Percentiles rank a stretch among this genome's conserved stretches.
These are phyloP conservation scores for Polyommatus icarus DNA, from an alignment of 2,888 invertebrate genomes.

Conservation along the genomic window DNA sequence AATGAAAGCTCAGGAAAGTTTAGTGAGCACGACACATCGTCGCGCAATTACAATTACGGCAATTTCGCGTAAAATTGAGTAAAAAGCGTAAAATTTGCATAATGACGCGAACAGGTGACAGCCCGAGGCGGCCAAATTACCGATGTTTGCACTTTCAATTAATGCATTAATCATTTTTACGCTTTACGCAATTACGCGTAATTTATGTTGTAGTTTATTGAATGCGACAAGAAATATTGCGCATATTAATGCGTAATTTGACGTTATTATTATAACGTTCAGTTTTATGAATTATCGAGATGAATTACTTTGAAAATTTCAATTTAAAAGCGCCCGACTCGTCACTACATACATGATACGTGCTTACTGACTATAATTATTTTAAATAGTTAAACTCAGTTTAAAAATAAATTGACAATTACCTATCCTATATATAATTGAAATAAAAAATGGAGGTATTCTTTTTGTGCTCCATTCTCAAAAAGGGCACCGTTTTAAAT, in stretches of 20 bases:
- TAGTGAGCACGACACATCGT: slow-evolving; percentile 15
- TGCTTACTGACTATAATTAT: not conserved
- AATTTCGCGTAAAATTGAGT: slow-evolving; percentile 54
- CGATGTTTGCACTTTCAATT: slow-evolving; percentile 44
- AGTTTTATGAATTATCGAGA: slow-evolving; percentile 16
- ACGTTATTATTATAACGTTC: slow-evolving; percentile 15
- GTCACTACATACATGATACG: not conserved
- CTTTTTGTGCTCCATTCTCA: not conserved
- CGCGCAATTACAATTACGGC: slow-evolving; percentile 48
- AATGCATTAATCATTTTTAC: slow-evolving; percentile 35
- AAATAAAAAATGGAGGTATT: not conserved
- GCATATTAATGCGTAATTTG: slow-evolving; percentile 14
- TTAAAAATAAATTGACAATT: not conserved
- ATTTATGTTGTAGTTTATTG: slow-evolving; percentile 12
- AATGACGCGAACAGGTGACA: slow-evolving; percentile 63
- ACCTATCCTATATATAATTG: not conserved
- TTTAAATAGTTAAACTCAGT: too few relatives aligned
- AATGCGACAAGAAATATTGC: slow-evolving; percentile 21
- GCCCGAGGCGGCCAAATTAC: slow-evolving; percentile 52
- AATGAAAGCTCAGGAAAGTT: slow-evolving; percentile 3
- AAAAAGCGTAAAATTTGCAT: slow-evolving; percentile 64
- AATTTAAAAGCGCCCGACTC: not conserved
- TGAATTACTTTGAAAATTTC: not conserved
- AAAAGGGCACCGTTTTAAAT: slow-evolving; percentile 2
- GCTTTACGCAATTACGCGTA: slow-evolving; percentile 32